Conservation (phyloP, 1,140 invertebrate genomes). For the Drosophila biarmipes region DNA sequence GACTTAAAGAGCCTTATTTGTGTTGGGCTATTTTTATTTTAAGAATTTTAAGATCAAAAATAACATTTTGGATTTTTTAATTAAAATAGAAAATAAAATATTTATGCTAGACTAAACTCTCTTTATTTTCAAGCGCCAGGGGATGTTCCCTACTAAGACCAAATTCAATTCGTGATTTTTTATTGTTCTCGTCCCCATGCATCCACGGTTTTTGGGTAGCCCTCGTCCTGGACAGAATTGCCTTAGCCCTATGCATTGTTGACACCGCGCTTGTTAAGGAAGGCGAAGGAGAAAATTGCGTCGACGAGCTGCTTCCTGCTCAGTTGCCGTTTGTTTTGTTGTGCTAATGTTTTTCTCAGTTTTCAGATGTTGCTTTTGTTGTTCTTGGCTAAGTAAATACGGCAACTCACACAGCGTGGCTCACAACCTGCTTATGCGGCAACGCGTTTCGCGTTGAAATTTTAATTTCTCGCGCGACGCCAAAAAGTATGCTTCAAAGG, state of each 20-base stretch:
- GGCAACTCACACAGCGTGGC: constrained; percentile 21
- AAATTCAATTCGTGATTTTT: too few species aligned
- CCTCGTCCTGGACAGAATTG: constrained; percentile 33
- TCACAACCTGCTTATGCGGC: constrained; percentile 45
- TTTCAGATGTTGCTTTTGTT: constrained; percentile 41
- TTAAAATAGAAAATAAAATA: too few species aligned
- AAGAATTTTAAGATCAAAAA: too few species aligned
- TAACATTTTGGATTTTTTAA: too few species aligned
- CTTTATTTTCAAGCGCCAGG: not conserved
- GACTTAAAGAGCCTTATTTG: too few species aligned
- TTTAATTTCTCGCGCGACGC: constrained; percentile 78
- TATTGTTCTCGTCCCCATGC: too few species aligned
- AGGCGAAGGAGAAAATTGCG: constrained; percentile 17
- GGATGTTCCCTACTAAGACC: too few species aligned
- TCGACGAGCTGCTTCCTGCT: constrained; percentile 57
- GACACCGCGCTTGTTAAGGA: constrained; percentile 62
- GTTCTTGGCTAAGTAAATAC: constrained; percentile 60
- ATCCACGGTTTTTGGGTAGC: constrained; percentile 11
- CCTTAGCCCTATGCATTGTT: constrained; percentile 61
- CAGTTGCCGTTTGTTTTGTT: constrained; percentile 69
- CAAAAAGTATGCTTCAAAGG: constrained; percentile 63
- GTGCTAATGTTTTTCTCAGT: constrained; percentile 44
- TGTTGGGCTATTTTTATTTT: too few species aligned
- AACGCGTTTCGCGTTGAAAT: constrained; percentile 72
- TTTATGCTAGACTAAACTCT: not conserved